Base-by-base conservation (phyloP, 2,888 invertebrate genomes). In the Dryobotodes eremita region DNA sequence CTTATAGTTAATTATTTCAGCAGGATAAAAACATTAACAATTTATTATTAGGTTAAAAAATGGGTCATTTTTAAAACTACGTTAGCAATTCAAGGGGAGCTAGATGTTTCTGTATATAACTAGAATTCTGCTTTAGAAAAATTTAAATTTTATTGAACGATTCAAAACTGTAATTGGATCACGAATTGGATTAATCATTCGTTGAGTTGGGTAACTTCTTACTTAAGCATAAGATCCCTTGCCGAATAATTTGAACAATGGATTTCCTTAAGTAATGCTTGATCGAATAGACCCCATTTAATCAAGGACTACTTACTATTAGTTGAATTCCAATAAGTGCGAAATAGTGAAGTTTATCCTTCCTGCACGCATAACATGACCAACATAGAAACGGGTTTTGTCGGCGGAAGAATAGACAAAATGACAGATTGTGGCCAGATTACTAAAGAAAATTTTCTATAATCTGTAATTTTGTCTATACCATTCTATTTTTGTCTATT, bases 211-310 rank as follows among this genome's bases (percentile, higher is more conserved):
- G 69, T n/a, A 46, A 69, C 70, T 78, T 77, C 17, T 48, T 31
- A 68, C 68, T 79, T 72, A 53, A 57, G 15, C 11, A 0, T 42
- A 65, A 59, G 26, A 65, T 62, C 57, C 46, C 31, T 79, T 46
- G 31, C 2, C 17, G 46, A 80, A 75, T 69, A 31, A 64, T 31
- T 69, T 46, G 42, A 57, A 80, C 61, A 80, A 69, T 69, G 62
- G 80, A 80, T 69, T 64, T n/a, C 74, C 31, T 15, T 53, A 80
- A 53, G 75, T 80, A 69, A 75, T 46, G 8, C 57, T 50, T 48
- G 75, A 80, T 80, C 64, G 15, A 69, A 69, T 53, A 31, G 64
- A 65, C 57, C 57, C 50, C 31, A 26, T 53, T n/a, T 65, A 23
- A 75, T 75, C 23, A 57, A 59, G 57, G 57, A 65, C 42, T 53